Base-by-base conservation (phyloP, 2,888 invertebrate species). In the Rapana venosa region DNA sequence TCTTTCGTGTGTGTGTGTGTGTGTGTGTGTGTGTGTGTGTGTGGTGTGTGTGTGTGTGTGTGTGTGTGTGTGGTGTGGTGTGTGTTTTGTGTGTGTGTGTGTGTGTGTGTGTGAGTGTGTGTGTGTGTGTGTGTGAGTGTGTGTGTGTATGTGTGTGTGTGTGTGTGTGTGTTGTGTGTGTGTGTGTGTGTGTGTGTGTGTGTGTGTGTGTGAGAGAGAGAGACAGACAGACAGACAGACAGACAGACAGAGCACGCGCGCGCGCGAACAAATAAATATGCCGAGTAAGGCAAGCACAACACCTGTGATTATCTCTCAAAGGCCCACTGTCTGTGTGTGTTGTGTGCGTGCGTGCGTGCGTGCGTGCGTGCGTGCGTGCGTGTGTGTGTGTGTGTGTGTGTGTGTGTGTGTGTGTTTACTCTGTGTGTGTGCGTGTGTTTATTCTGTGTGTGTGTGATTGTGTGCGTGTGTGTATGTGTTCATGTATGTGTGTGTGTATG, bases 11-110 rank as follows among this genome's bases (percentile, higher is more conserved):
- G n/a, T 74, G n/a, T n/a, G n/a, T 11, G 1, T n/a, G 30, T n/a
- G 26, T n/a, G n/a, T 5, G 5, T 11, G 11, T 30, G 11, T 4
- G 11, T 30, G n/a, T 74, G n/a, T 74, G n/a, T 74, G 74, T 74
- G n/a, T 74, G n/a, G n/a, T 74, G 74, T 74, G n/a, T 74, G n/a
- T 74, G 74, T 74, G n/a, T 74, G 74, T 74, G n/a, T 74, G 74
- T 74, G n/a, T 74, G 74, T 74, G n/a, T 74, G n/a, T 74, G 74
- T 74, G 26, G 11, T 5, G 20, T n/a, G 20, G 11, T 74, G 20
- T 15, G 15, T 15, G 15, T 13, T 58, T 22, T 74, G 22, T 74
- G n/a, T 74, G 61, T 61, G 61, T 61, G 20, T 61, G 22, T 61
- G 61, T 61, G 61, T 61, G 20, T 61, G 61, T 61, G 61, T 22